phyloP scores from a whole-genome alignment of 2,888 invertebrate species.

The Pocota personata region DNA sequence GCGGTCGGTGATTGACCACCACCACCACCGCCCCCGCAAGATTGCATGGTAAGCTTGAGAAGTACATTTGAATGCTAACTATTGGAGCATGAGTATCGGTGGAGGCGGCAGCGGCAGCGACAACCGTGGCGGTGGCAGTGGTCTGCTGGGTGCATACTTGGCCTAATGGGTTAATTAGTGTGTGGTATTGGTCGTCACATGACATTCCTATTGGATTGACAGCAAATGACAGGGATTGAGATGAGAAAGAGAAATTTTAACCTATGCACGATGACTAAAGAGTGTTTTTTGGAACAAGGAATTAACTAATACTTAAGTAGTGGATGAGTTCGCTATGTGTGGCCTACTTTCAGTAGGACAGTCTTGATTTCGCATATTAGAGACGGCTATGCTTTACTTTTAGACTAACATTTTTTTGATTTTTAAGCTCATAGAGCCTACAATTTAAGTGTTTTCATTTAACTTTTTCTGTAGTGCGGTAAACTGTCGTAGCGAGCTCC shows the following conservation, averaged over 20 bases:
- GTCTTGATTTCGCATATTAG: too few species aligned
- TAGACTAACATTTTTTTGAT: too few species aligned
- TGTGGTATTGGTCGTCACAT: slow-evolving; percentile 38
- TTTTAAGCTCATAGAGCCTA: too few species aligned
- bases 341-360: too few species aligned
- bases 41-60: slow-evolving; percentile 27
- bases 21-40: slow-evolving; percentile 14
- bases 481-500: too few species aligned
- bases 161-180: slow-evolving; percentile 61
- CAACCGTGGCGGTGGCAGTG: background rate
- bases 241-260: background rate
- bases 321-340: too few species aligned
- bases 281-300: background rate
- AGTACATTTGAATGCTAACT: slow-evolving; percentile 21
- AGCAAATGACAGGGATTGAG: background rate
- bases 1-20: slow-evolving; percentile 28
- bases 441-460: too few species aligned
- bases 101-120: background rate
- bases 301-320: background rate
- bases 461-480: too few species aligned
- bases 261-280: background rate
- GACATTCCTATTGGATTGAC: slow-evolving; percentile 12
- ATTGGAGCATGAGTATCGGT: slow-evolving; percentile 11
- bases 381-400: too few species aligned
- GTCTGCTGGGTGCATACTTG: slow-evolving; percentile 50